Evolutionary conservation across 2,888 invertebrate species (phyloP), one percentile per base, ranked within the genome.

Genomic region (Amphipyra tragopoginis): DNA sequence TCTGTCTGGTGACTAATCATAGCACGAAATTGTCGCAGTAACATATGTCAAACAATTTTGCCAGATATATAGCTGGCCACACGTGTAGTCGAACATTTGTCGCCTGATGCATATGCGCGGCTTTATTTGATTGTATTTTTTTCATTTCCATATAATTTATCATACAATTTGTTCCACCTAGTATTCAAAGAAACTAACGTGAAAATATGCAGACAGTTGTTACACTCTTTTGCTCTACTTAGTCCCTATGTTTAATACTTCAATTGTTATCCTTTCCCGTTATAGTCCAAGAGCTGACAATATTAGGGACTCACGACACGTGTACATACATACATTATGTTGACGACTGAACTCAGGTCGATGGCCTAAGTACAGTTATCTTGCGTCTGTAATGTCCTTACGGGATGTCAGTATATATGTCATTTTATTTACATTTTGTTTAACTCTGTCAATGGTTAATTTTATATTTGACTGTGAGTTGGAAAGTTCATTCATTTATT

Each of bases 281-380:
- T 71, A 63, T 9, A 47, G 36, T 42, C 21, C 21, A 21, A 21
- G 21, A 21, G 21, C 21, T 21, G 3, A 49, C 15, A 43, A 36
- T 58, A 70, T 77, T 63, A 61, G 57, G 78, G 75, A 77, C 59
- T 45, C 76, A 59, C 61, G 48, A 56, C 76, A 75, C 79, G 76
- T 76, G 29, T 45, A 26, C 55, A 62, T 9, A 64, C 43, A 57
- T 47, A 1, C 43, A 42, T 50, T 29, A 10, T 55, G 49, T 50
- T 52, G 39, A 38, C 60, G 59, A 52, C 56, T 62, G 62, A 53
- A 47, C 51, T 57, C 42, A 36, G 79, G 72, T 79, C 69, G 55
- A 52, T 62, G 69, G 47, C 61, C 80, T 34, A 39, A 21, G 66
- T 65, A 75, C 80, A 67, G 78, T 77, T 75, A 78, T 50, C 43